Base-by-base conservation (phyloP, 1,140 invertebrate genomes). In the Hyles euphorbiae region DNA sequence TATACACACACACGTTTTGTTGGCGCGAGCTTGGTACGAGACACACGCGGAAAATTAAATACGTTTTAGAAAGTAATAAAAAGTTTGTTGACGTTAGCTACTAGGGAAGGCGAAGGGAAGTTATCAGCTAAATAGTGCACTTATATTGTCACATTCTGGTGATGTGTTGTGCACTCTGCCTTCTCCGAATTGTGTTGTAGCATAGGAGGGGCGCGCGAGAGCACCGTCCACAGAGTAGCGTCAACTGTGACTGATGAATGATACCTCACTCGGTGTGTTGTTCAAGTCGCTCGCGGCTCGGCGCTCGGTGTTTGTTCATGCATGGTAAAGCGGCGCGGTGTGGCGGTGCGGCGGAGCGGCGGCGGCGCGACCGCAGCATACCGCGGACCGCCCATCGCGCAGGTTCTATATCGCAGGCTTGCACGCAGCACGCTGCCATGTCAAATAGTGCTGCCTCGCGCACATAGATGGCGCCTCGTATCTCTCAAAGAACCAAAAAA, bases 41-140 rank as follows among this genome's bases (percentile, higher is more conserved):
- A 83, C 80, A 86, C 83, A 87, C 85, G 75, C 85, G 80, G 81
- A 86, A 83, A 86, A 86, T 84, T 82, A 82, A 85, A 85, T 82
- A 86, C 80, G 77, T 78, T 82, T 87, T 86, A 84, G 81, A 88
- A 88, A 85, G 81, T 80, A 76, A 77, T 83, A 78, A 80, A 81
- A 74, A 78, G 77, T 87, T 78, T 76, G 61, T 74, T 72, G 61
- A 66, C 70, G 72, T 74, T 71, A 72, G 72, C 74, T 68, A 72
- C 68, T 66, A 72, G 64, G 68, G 69, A 78, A 78, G 74, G 65
- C 72, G 75, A 83, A 78, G 70, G 70, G 69, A 78, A 78, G 69
- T 81, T 73, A 76, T 76, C 67, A 67, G 69, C 56, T 70, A 74
- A 66, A 67, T 70, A 64, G 67, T 68, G 68, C 78, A 79, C 82